Evolutionary conservation across 1,140 invertebrate species (phyloP).

Genomic region (Drusus annulatus): DNA sequence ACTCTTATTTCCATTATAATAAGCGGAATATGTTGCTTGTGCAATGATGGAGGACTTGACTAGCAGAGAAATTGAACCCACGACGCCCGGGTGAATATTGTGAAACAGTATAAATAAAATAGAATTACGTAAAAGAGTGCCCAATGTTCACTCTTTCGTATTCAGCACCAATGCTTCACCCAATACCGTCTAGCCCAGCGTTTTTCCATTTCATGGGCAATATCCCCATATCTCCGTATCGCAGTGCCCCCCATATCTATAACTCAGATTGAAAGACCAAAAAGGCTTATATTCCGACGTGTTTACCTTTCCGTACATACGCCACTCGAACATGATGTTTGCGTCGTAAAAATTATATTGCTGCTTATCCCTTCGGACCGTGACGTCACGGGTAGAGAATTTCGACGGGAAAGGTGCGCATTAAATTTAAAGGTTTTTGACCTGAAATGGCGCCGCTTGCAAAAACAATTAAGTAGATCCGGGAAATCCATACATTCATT

Average conservation of each 20-base stretch:
- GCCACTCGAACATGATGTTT: slow-evolving; percentile 16
- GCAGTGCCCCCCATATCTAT: slow-evolving; percentile 16
- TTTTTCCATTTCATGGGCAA: slow-evolving; percentile 25
- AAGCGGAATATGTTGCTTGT: too few species aligned
- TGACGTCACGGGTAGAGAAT: not conserved
- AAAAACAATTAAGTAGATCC: not conserved
- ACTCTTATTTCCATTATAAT: too few species aligned
- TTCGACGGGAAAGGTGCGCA: not conserved
- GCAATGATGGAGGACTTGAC: too few species aligned
- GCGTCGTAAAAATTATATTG: slow-evolving; percentile 9
- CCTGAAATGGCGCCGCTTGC: not conserved
- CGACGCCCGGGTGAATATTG: too few species aligned
- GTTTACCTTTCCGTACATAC: slow-evolving; percentile 12
- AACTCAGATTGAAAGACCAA: slow-evolving; percentile 25
- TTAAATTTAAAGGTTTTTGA: slow-evolving; percentile 7
- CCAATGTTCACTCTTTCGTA: too few species aligned
- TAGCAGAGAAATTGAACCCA: too few species aligned
- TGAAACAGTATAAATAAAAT: too few species aligned
- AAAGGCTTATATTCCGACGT: slow-evolving; percentile 9
- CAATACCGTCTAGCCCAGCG: slow-evolving; percentile 19
- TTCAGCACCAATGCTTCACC: not conserved
- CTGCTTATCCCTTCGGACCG: not conserved
- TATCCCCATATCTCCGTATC: slow-evolving; percentile 26
- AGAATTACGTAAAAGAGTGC: too few species aligned
- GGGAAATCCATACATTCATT: too few species aligned